Evolutionary conservation across 2,113 vertebrate species (phyloP).

Genomic region (Chascanopsetta lugubris): DNA sequence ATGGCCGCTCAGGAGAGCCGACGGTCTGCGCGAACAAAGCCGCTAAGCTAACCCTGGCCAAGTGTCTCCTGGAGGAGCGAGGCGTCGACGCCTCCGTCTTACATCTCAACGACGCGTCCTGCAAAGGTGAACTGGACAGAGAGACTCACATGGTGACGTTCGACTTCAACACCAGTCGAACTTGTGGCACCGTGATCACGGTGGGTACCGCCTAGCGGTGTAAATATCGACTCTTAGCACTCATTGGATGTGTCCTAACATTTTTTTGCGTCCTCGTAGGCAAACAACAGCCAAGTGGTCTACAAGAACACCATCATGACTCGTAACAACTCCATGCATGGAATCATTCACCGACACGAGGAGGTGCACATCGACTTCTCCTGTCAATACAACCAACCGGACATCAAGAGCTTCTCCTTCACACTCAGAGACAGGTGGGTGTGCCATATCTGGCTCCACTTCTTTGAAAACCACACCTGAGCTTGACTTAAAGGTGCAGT

Average conservation of each 20-base stretch:
- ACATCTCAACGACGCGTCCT: conserved; percentile 35
- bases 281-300: conserved; percentile 12
- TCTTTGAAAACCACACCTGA: neutral
- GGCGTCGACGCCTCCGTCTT: conserved; percentile 16
- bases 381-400: conserved; percentile 26
- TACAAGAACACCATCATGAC: conserved; percentile 38
- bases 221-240: no score
- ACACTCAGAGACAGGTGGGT: conserved; percentile 41
- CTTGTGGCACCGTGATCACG: conserved; percentile 30
- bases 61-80: conserved; percentile 52
- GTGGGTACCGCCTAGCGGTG: conserved; percentile 19
- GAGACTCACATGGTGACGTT: conserved; percentile 45
- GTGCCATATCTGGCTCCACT: neutral
- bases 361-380: conserved; percentile 42
- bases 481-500: neutral
- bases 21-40: conserved; percentile 13
- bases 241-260: neutral
- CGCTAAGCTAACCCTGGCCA: conserved; percentile 12
- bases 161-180: conserved; percentile 13
- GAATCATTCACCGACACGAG: conserved; percentile 11
- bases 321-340: neutral
- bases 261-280: conserved; percentile 5
- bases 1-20: conserved; percentile 23
- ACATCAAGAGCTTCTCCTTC: conserved; percentile 4
- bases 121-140: conserved; percentile 24